Base-by-base conservation (phyloP, 2,888 invertebrate genomes). In the Latrodectus hesperus region DNA sequence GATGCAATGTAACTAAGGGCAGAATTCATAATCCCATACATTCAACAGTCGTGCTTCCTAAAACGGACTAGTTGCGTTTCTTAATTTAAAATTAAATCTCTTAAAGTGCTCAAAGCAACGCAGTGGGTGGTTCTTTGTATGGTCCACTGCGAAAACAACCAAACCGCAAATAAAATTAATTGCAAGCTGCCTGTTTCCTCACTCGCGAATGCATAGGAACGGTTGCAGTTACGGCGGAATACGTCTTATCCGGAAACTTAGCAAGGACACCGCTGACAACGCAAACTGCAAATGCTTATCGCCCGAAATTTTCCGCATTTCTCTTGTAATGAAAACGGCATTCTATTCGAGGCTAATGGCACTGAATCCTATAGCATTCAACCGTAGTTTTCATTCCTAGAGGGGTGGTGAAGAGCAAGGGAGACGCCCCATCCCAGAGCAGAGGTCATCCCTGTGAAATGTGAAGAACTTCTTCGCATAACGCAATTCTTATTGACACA, bases 291-390 rank as follows among this genome's bases (percentile, higher is more conserved):
- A 17, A 16, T 38, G 38, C 8, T 17, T 72, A 38, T 60, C 71
- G 80, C 22, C 51, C n/a, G 52, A 67, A 73, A 81, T 81, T 81
- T 74, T 67, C 73, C 67, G 74, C 81, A 73, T 81, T 73, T 74
- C 81, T 81, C 73, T 52, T 52, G 65, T 81, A 81, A 81, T 80
- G 80, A 80, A 80, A 71, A 80, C 64, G 70, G 49, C 72, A 51
- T 72, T 80, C 80, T 60, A 12, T 72, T 72, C 10, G 11, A 51
- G 80, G 80, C 72, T 80, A 80, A 80, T 80, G 71, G 80, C 14
- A 38, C 9, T 26, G 10, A 1, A 38, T 38, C 38, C 38, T 4
- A 38, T 38, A 38, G 38, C 38, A 38, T 38, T 38, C 38, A 60
- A 14, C 60, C 60, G 16, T n/a, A 6, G 60, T 11, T 38, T 38